Evolutionary conservation across 2,888 invertebrate species (phyloP).

Genomic region (Chloroclystis v-ata): DNA sequence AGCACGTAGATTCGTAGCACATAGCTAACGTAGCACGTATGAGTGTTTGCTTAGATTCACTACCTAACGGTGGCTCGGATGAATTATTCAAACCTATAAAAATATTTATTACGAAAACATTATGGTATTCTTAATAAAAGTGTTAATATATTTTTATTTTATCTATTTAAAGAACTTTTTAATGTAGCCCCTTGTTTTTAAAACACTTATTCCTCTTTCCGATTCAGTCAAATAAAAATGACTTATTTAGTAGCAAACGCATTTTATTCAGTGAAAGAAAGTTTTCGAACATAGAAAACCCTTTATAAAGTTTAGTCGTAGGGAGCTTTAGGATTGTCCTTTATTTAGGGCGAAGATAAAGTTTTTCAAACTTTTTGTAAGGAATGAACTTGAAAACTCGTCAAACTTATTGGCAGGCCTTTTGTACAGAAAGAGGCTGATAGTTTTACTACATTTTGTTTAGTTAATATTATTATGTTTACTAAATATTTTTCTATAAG

Average conservation of each 20-base stretch:
- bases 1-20: constrained; percentile 9
- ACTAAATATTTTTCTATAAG: too few species aligned
- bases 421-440: neutral
- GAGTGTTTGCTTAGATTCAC: constrained; percentile 16
- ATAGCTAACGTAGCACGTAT: constrained; percentile 13
- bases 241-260: constrained; percentile 1
- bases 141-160: too few species aligned
- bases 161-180: too few species aligned
- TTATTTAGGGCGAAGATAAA: constrained; percentile 51
- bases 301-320: constrained; percentile 46
- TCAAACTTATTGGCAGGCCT: neutral
- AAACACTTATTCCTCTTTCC: too few species aligned
- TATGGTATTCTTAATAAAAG: too few species aligned
- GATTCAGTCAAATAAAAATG: neutral
- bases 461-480: too few species aligned
- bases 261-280: constrained; percentile 33
- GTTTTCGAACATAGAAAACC: constrained; percentile 47
- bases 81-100: neutral
- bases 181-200: too few species aligned
- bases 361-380: constrained; percentile 31
- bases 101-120: too few species aligned
- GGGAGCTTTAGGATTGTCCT: constrained; percentile 34
- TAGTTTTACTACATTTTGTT: neutral
- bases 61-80: constrained; percentile 12
- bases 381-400: constrained; percentile 31